Conservation (phyloP, 2,888 invertebrate species). For the Brachyopa scutellaris region DNA sequence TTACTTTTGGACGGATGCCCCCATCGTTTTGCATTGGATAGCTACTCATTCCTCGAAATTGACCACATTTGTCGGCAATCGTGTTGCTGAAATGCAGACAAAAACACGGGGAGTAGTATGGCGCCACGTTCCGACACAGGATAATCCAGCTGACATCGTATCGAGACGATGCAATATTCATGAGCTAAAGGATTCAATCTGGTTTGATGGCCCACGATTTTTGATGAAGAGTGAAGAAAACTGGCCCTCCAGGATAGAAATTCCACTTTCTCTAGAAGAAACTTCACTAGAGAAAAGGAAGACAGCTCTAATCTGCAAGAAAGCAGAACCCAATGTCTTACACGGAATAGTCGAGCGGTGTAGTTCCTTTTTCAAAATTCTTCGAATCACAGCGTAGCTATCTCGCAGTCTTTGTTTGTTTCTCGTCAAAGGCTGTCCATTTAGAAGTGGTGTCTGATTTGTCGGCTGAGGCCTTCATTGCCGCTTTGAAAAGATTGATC, state of each 20-base stretch:
- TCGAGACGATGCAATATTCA: conserved; percentile 24
- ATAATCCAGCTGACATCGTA: conserved; percentile 52
- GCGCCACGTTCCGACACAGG: too few species aligned
- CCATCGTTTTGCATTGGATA: conserved; percentile 18
- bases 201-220: conserved; percentile 13
- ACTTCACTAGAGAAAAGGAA: not conserved
- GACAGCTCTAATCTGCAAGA: not conserved
- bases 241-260: not conserved
- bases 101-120: not conserved
- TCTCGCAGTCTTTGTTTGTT: not conserved
- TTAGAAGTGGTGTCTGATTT: conserved; percentile 9
- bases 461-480: conserved; percentile 15
- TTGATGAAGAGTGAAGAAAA: conserved; percentile 2
- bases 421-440: conserved; percentile 10
- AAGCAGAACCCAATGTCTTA: not conserved
- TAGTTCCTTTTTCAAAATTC: too few species aligned
- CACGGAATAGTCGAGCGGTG: not conserved
- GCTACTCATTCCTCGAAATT: conserved; percentile 2
- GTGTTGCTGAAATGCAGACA: too few species aligned
- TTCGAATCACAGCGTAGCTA: not conserved
- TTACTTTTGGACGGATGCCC: not conserved
- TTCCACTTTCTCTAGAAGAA: not conserved
- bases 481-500: conserved; percentile 11
- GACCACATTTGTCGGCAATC: conserved; percentile 7
- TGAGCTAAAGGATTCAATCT: conserved; percentile 13